Conservation (phyloP, 2,888 invertebrate species). For the Maniola hyperantus region DNA sequence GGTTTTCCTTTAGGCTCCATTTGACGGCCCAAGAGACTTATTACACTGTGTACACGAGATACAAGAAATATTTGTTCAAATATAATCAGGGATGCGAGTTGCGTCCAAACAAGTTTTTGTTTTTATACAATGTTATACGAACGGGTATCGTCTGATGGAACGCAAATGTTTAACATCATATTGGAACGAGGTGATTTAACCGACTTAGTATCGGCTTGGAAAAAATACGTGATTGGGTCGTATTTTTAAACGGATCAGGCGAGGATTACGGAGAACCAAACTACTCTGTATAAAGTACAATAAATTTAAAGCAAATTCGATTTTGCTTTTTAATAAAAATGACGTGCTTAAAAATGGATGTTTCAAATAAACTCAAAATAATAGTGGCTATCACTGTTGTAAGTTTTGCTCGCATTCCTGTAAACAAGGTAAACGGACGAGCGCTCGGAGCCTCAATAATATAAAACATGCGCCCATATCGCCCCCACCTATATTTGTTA, state of each 20-base stretch:
- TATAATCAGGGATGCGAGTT: conserved; percentile 77
- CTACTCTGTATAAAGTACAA: conserved; percentile 17
- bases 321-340: conserved; percentile 26
- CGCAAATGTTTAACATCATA: conserved; percentile 75
- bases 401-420: conserved; percentile 48
- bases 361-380: conserved; percentile 31
- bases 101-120: conserved; percentile 72
- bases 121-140: conserved; percentile 70
- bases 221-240: conserved; percentile 38
- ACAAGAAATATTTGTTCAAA: conserved; percentile 78
- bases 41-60: conserved; percentile 77
- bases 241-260: conserved; percentile 31
- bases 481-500: conserved; percentile 59
- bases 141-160: conserved; percentile 56
- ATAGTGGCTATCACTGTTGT: conserved; percentile 38
- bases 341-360: conserved; percentile 21
- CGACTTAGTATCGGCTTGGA: conserved; percentile 33
- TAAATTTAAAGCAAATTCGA: conserved; percentile 21
- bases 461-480: conserved; percentile 73
- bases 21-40: conserved; percentile 78
- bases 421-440: conserved; percentile 63
- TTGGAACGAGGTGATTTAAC: conserved; percentile 57
- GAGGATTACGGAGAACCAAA: conserved; percentile 28
- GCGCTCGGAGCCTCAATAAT: conserved; percentile 72
- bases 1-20: conserved; percentile 77